These are phyloP conservation scores for Athripsodes cinereus DNA, from an alignment of 2,888 invertebrate species.

Conservation along the genomic window DNA sequence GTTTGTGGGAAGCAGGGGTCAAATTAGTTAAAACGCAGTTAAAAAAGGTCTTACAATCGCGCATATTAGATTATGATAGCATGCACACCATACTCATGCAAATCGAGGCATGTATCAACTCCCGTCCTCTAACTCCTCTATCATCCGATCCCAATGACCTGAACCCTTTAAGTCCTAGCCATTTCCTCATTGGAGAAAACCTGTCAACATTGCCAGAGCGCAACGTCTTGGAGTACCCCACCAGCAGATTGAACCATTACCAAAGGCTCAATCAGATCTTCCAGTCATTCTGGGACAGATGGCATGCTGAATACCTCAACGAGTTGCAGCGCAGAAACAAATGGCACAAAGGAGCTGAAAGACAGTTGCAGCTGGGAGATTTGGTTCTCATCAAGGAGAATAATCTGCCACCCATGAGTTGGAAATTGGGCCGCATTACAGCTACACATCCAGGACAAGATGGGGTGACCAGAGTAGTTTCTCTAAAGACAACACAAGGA, in stretches of 20 bases:
- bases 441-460: not conserved
- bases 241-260: not conserved
- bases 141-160: not conserved
- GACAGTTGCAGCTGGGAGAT: not conserved
- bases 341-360: not conserved
- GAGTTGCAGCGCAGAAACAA: not conserved
- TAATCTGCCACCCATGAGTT: not conserved
- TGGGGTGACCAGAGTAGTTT: not conserved
- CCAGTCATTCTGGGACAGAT: not conserved
- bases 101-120: not conserved
- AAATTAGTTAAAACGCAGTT: no score
- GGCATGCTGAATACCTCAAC: not conserved
- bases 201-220: not conserved
- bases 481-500: not conserved
- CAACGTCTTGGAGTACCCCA: not conserved
- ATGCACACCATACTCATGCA: not conserved
- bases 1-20: no score
- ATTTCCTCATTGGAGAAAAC: constrained; percentile 1
- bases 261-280: not conserved
- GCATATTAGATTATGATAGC: not conserved
- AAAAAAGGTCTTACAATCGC: constrained; percentile 3
- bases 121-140: not conserved
- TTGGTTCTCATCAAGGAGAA: not conserved
- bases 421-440: not conserved
- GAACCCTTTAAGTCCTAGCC: not conserved